Base-by-base conservation (phyloP, 2,888 invertebrate species). In the Mesopsocus fuscifrons region DNA sequence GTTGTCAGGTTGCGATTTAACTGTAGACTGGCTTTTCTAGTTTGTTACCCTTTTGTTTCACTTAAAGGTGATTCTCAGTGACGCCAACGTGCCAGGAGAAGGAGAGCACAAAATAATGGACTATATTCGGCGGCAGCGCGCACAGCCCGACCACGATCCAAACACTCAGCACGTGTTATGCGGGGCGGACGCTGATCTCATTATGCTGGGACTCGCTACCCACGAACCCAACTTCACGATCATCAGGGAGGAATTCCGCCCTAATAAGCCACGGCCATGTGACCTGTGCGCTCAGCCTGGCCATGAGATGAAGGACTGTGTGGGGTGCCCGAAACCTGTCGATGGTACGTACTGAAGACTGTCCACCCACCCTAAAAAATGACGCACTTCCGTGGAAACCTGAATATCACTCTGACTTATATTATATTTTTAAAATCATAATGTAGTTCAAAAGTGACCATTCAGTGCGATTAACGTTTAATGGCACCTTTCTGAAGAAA, bases 51-150 rank as follows among this genome's bases (percentile, higher is more conserved):
- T n/a, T n/a, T n/a, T n/a, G n/a, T n/a, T n/a, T n/a, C n/a, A n/a
- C n/a, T 38, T 38, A 18, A 18, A 38, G 38, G 82, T 87, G 6
- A 88, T 99, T 53, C 67, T 99, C n/a, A 97, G 97, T 2, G 98
- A 99, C 62, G 97, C 98, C 1, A 98, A 95, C 62, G 94, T 89
- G 3, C 94, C 94, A 1, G 94, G 94, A 4, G 94, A 94, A 63
- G 94, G 98, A 1, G 98, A 98, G 62, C 98, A 98, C 60, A 98
- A 98, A 66, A 97, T 98, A 52, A 98, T 99, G 97, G 97, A 98
- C 64, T 98, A 77, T 58, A 92, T 98, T 52, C 71, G 98, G n/a
- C 77, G 76, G 53, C 97, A 95, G 64, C 74, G 95, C 61, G 83
- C 83, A 6, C 88, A 89, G 59, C 88, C 89, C 0, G 82, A 87